A percentile compares a stretch with the other conserved stretches of the same genome.
phyloP scores from a whole-genome alignment of 1,140 invertebrate genomes.

The Diorhabda carinulata region DNA sequence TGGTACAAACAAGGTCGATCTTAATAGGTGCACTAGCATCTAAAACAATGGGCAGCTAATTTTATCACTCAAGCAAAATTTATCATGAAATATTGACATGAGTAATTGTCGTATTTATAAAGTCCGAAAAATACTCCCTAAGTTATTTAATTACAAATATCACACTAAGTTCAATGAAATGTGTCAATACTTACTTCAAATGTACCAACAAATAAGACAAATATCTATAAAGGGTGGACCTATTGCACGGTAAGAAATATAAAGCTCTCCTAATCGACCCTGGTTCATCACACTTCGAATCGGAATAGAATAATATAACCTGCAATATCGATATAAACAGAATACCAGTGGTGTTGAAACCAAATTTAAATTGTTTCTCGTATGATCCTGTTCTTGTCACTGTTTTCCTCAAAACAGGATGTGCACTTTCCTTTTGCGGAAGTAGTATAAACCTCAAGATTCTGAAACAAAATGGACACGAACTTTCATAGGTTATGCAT shows the following conservation, averaged over 20 bases:
- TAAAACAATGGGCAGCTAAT: too few species aligned
- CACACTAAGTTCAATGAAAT: too few species aligned
- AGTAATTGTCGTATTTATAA: too few species aligned
- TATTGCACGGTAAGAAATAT: conserved; percentile 14
- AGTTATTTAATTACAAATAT: too few species aligned
- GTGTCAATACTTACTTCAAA: conserved; percentile 65
- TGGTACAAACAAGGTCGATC: too few species aligned
- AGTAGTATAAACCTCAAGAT: conserved; percentile 26
- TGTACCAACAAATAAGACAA: conserved; percentile 95
- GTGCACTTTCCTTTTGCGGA: conserved; percentile 15
- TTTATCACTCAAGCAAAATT: too few species aligned
- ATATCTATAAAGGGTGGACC: conserved; percentile 87
- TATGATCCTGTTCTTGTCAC: conserved; percentile 54
- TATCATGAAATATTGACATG: too few species aligned
- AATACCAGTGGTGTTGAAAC: conserved; percentile 80
- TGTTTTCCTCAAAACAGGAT: conserved; percentile 21
- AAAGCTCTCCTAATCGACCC: background rate
- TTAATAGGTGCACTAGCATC: too few species aligned
- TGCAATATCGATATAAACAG: conserved; percentile 67
- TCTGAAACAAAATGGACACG: conserved; percentile 1
- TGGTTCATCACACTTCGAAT: conserved; percentile 34
- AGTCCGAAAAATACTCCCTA: too few species aligned
- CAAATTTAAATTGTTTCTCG: conserved; percentile 79
- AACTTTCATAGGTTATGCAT: too few species aligned
- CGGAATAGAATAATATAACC: conserved; percentile 64